Evolutionary conservation across 2,113 vertebrate genomes (phyloP), one percentile per base, ranked within the genome.

Genomic region (Anarrhichthys ocellatus): DNA sequence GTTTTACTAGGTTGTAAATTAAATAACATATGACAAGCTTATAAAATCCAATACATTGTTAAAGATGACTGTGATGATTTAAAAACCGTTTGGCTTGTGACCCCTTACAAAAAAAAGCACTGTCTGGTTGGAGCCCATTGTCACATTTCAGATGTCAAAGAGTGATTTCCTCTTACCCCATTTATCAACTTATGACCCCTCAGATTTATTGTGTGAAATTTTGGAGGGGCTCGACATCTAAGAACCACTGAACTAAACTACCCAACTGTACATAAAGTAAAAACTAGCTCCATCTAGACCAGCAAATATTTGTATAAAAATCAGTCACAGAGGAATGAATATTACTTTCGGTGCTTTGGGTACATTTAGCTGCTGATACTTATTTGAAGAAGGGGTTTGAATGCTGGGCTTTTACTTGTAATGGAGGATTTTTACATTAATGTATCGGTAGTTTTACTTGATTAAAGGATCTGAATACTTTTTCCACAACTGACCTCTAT

Each of bases 61-160:
- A n/a, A 52, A 70, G 46, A 64, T 65, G 2, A 67, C 63, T 17
- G 34, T 27, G 59, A 32, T 40, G 11, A 24, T 75, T 75, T 52
- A 8, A 27, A 50, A 65, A 6, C 1, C 1, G 7, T 65, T 63
- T 52, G 5, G 3, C 6, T 14, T 24, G 20, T 48, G 15, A 44
- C 52, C 5, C 5, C 52, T 40, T 40, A 46, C 38, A 29, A 29
- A 61, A 61, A 32, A 32, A 32, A 32, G 15, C 22, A 38, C 6
- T 24, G 15, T 29, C 5, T 42, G 22, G 24, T 20, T n/a, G 17
- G 1, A 22, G 17, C 6, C 27, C 2, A 5, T 20, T 64, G 22
- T 38, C 9, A 24, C 2, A 65, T 76, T 29, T 29, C 6, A 66
- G 18, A 29, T 54, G 6, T 54, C 34, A 54, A 65, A 65, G 46